Base-by-base conservation (phyloP, 1,140 invertebrate genomes). In the Formica selysi region DNA sequence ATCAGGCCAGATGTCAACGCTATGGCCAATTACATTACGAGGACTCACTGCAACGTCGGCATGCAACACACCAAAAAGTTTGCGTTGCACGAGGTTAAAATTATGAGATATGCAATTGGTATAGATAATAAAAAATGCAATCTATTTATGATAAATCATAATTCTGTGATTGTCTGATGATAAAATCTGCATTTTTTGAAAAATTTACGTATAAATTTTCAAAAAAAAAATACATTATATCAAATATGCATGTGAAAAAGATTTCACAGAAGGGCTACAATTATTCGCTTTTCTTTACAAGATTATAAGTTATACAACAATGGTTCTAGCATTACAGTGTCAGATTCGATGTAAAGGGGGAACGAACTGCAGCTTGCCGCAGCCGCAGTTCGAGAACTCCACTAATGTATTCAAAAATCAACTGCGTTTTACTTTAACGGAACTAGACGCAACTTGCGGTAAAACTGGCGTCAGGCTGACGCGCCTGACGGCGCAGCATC, bases 11-110 rank as follows among this genome's bases (percentile, higher is more conserved):
- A 98, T 94, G 96, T 96, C 16, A 95, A 95, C 10, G 87, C 96
- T 22, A 95, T 96, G 86, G 96, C 96, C 62, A 96, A 97, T 92
- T 98, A 97, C 91, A 96, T 98, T 76, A 94, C 96, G 36, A 95
- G 96, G 89, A 97, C 97, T 93, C 96, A 96, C 0, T 96, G 97
- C 11, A 93, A 97, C 91, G 93, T 95, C 51, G 95, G 90, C 8
- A 95, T 95, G 76, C 97, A 97, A 93, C 96, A 96, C 89, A 96
- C 96, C 3, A 95, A 95, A 57, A 95, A 96, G 89, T 96, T 96
- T 90, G 96, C 97, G 1, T 94, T 96, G 64, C 97, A 97, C 93
- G 96, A 97, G 95, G 97, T 97, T 67, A 91, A 16, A 29, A 29
- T 51, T 19, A 51, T 19, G 48, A 51, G 16, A 51, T 19, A 51